Base-by-base conservation (phyloP, 1,140 invertebrate species). In the Heliothis virescens region DNA sequence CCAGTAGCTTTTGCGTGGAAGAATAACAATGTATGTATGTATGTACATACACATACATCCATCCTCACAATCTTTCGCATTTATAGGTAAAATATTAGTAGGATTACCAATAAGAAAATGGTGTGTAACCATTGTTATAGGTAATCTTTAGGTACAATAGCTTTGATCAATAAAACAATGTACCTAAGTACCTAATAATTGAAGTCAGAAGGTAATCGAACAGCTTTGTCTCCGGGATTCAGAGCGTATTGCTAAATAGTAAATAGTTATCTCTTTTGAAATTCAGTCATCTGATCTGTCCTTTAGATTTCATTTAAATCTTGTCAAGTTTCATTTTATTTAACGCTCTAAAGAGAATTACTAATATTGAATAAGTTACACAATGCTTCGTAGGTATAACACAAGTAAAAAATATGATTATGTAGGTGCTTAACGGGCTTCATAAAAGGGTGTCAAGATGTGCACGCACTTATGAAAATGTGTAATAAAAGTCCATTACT, bases 401-500 rank as follows among this genome's bases (percentile, higher is more conserved):
- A 21, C 11, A 26, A 13, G 5, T 59, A 12, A 16, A 53, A 53
- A 53, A 53, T 15, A 57, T 59, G 18, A 26, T 60, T 60, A 26
- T 60, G 57, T 11, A 26, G 57, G 34, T 18, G 48, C 63, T 67
- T 67, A 67, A 67, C 63, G 63, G 34, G 63, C 18, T 48, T 67
- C 41, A 48, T 48, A 71, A 69, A 52, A 50, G 67, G 67, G 67
- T 71, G 67, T 53, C 67, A 71, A 71, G 67, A 71, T 71, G 67
- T 71, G 18, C 67, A 71, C 67, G 67, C 67, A 71, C 67, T 71
- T 71, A 71, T 71, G 67, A 52, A 52, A 71, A 71, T 71, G 67
- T 29, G 67, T 71, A 52, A 71, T 71, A 71, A 71, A 71, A 53
- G 48, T 71, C 47, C 67, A 71, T 71, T 71, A 71, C 47, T 71